Conservation (phyloP, 2,888 invertebrate genomes). For the Lepidocyrtinus sp. region DNA sequence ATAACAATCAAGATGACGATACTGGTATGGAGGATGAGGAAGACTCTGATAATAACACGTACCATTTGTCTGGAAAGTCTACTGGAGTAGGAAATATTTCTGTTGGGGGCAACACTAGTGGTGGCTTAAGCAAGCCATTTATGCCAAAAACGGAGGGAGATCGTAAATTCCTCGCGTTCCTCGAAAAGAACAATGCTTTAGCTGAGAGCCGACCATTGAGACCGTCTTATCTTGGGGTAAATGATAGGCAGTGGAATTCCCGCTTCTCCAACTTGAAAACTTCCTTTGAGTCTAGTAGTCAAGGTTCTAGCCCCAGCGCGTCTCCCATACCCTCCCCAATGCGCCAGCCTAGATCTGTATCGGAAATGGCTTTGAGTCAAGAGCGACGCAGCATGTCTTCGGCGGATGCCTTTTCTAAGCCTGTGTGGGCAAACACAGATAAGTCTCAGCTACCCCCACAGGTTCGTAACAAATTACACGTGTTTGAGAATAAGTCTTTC, state of each 20-base stretch:
- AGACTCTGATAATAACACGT: conserved; percentile 67
- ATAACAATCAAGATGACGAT: conserved; percentile 71
- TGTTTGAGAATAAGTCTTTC: conserved; percentile 64
- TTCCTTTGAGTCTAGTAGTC: conserved; percentile 78
- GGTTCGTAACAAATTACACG: conserved; percentile 68
- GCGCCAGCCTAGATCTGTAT: conserved; percentile 60
- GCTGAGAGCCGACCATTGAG: conserved; percentile 67
- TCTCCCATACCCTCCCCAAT: conserved; percentile 64
- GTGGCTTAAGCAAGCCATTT: conserved; percentile 72
- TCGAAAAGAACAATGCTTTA: conserved; percentile 79
- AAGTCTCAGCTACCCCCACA: conserved; percentile 64
- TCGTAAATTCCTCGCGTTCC: conserved; percentile 86
- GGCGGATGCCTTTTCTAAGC: conserved; percentile 50
- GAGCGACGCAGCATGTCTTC: conserved; percentile 16
- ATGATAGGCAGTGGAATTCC: conserved; percentile 83
- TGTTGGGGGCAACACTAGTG: conserved; percentile 71
- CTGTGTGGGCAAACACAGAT: conserved; percentile 62
- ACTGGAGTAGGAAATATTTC: conserved; percentile 24
- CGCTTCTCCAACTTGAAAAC: conserved; percentile 89
- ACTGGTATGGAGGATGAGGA: conserved; percentile 75
- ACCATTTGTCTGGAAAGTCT: conserved; percentile 17
- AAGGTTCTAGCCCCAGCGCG: conserved; percentile 68
- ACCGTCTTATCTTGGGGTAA: conserved; percentile 70
- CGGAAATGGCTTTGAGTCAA: conserved; percentile 60
- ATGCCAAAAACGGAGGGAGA: conserved; percentile 89